phyloP scores from a whole-genome alignment of 1,140 invertebrate species.

The Eriosoma lanigerum region DNA sequence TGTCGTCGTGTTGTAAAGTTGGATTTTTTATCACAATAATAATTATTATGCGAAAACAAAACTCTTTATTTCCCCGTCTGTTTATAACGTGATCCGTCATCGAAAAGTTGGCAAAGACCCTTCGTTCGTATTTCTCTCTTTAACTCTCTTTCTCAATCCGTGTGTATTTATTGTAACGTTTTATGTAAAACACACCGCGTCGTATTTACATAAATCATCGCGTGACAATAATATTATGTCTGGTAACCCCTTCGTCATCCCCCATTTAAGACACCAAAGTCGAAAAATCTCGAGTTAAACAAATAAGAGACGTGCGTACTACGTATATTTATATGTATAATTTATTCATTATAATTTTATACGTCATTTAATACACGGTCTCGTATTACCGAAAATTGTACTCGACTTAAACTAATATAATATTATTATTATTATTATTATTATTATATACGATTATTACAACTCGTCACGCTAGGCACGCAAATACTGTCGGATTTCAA shows the following conservation, averaged over 20 bases:
- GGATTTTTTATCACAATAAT: too few species aligned
- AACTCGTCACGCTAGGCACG: constrained; percentile 25
- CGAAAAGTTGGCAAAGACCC: too few species aligned
- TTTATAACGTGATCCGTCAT: background rate
- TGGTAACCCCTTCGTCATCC: background rate
- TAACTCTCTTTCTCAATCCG: too few species aligned
- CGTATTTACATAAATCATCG: constrained; percentile 24
- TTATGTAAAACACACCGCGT: background rate
- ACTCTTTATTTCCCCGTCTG: too few species aligned
- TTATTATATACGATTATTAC: too few species aligned
- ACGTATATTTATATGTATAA: too few species aligned
- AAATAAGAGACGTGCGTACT: too few species aligned
- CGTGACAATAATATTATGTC: background rate
- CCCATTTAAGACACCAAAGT: too few species aligned
- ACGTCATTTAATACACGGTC: background rate
- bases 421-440: background rate
- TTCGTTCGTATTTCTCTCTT: too few species aligned
- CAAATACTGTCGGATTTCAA: background rate
- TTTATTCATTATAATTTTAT: constrained; percentile 26
- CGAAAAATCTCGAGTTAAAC: background rate
- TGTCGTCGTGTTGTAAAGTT: too few species aligned
- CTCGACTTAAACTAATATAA: constrained; percentile 6
- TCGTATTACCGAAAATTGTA: constrained; percentile 25
- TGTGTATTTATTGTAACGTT: background rate
- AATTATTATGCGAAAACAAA: too few species aligned